Evolutionary conservation across 35 echinoderm and acorn worm species (phyloP), one percentile per base, ranked within the genome.

Genomic region (Eucidaris tribuloides): DNA sequence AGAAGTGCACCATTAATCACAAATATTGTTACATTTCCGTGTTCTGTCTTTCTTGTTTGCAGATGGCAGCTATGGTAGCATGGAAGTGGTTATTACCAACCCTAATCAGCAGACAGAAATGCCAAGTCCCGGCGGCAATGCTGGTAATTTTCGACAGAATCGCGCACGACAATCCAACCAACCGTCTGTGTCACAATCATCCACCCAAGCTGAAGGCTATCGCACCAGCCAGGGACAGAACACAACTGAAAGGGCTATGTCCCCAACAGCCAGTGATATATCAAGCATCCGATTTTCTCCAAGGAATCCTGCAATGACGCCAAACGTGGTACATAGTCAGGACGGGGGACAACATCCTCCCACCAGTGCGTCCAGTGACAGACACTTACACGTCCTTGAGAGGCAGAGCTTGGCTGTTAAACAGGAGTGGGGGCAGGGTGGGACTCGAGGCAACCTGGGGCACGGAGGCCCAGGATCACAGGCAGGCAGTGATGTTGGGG

Each of bases 241-340:
- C 63, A 71, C 35, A 2, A 42, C 41, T 4, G 65, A 84, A 25
- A 37, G 48, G 28, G 80, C 45, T n/a, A 54, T 74, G 56, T 93
- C 96, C 29, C 96, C 96, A 30, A 80, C 96, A 35, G 91, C 79
- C 40, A 99, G 91, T 56, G 96, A 99, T 32, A 93, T 93, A 41
- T 93, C 96, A 6, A 99, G 85, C 48, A 93, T 99, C 30, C 82
- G 90, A 1, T 78, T 84, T 42, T 85, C 86, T 39, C 86, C 90
- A 40, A 77, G 81, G 28, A 93, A 86, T 55, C 58, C 58, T 31
- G 44, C 84, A 46, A 49, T 61, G 2, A 54, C 62, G 9, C 39
- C 83, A 39, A 46, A 50, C 1, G 20, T 28, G 15, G n/a, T 30
- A 33, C 42, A 54, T 33, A 83, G 50, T 65, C 70, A 62, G 39